phyloP scores from a whole-genome alignment of 2,113 vertebrate species.

The Mirza zaza region DNA sequence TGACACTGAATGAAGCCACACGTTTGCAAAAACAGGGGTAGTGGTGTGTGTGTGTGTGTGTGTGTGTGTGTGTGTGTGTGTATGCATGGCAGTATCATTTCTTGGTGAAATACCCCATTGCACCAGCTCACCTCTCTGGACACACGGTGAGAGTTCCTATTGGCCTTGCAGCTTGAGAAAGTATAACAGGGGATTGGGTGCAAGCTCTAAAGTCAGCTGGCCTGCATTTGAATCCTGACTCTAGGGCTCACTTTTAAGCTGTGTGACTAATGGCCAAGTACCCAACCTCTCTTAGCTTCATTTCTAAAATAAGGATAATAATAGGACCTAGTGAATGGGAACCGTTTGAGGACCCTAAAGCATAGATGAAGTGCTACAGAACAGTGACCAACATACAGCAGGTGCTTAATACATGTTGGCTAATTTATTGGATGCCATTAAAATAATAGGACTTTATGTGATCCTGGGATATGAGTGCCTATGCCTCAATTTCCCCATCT shows the following conservation, averaged over 20 bases:
- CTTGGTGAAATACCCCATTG: neutral
- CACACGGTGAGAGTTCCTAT: neutral
- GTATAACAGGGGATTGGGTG: neutral
- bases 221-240: neutral
- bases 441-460: neutral
- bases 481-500: conserved; percentile 35
- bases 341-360: neutral
- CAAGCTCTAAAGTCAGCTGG: conserved; percentile 29
- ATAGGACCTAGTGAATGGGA: neutral
- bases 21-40: neutral
- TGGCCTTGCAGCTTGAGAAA: neutral
- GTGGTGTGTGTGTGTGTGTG: neutral
- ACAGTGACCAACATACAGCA: neutral
- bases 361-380: neutral
- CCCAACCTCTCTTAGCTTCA: conserved; percentile 35
- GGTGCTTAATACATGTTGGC: neutral
- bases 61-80: neutral
- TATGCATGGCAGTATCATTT: neutral
- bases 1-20: neutral
- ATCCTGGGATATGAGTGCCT: neutral
- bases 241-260: conserved; percentile 9
- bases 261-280: conserved; percentile 16
- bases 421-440: neutral
- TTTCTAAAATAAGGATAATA: conserved; percentile 45
- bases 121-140: conserved; percentile 22